Evolutionary conservation across 2,113 vertebrate species (phyloP).

Genomic region (Anhinga anhinga): DNA sequence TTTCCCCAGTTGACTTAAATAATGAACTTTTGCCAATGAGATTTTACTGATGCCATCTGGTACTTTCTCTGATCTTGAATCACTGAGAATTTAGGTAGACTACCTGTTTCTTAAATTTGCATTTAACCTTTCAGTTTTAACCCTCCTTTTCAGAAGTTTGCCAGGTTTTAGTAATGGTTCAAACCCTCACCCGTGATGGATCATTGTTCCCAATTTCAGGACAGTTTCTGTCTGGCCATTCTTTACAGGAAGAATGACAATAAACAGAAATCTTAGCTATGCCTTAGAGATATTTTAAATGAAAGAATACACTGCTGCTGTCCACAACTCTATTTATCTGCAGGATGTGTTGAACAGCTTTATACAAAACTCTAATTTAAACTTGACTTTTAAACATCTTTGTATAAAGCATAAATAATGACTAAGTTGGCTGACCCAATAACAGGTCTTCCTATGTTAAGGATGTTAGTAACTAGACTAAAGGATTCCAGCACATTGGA

Average conservation of each 20-base stretch:
- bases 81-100: background rate
- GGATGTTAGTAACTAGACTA: background rate
- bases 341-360: background rate
- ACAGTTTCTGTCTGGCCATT: background rate
- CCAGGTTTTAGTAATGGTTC: background rate
- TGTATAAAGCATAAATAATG: background rate
- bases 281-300: background rate
- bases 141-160: background rate
- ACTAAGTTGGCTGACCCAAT: background rate
- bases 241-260: background rate
- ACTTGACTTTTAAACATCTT: background rate
- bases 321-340: background rate
- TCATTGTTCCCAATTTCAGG: background rate
- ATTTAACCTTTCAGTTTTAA: background rate
- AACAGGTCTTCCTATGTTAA: background rate
- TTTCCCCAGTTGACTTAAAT: background rate
- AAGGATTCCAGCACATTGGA: background rate
- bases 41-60: slow-evolving; percentile 29
- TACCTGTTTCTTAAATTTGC: background rate
- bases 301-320: background rate
- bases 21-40: background rate
- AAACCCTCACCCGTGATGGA: background rate
- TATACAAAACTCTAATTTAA: background rate
- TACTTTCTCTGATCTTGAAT: slow-evolving; percentile 6
- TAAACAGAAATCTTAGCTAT: background rate